Percentiles rank a stretch among this genome's conserved stretches.
Evolutionary conservation across 2,797 vertebrate species (phyloP).

Genomic region (Eremophila alpestris): DNA sequence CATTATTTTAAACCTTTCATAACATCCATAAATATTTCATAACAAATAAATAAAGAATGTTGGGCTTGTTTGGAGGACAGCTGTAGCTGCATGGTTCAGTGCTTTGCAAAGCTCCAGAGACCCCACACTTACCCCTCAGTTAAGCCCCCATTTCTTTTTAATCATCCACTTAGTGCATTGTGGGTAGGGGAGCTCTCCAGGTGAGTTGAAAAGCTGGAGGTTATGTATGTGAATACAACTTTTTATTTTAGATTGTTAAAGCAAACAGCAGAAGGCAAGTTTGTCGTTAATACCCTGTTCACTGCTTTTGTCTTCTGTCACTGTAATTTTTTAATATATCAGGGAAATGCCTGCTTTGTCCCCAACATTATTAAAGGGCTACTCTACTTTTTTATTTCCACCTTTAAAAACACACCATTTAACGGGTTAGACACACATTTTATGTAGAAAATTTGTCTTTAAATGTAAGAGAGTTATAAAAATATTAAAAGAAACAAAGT

Average conservation of each 20-base stretch:
- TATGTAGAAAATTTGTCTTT: background rate
- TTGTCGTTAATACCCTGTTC: background rate
- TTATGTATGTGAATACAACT: conserved; percentile 63
- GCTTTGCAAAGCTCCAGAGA: conserved; percentile 90
- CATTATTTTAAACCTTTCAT: conserved; percentile 99
- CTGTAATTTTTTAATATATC: background rate
- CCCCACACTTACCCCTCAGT: conserved; percentile 90
- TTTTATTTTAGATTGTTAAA: conserved; percentile 62
- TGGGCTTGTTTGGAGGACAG: conserved; percentile 98
- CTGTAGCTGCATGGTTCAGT: conserved; percentile 95
- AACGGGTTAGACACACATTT: background rate
- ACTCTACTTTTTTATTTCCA: background rate
- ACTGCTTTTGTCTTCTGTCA: background rate
- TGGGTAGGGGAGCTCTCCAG: conserved; percentile 93
- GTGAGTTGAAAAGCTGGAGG: conserved; percentile 85
- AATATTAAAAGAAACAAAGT: background rate
- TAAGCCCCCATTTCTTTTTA: conserved; percentile 99
- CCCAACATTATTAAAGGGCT: background rate
- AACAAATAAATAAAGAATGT: conserved; percentile 99
- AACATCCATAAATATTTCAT: conserved; percentile 99
- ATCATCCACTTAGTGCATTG: conserved; percentile 99
- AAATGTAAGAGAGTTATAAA: background rate
- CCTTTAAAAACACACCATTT: background rate
- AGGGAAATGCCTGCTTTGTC: background rate
- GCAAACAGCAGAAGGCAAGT: conserved; percentile 31